Conservation (phyloP, 2,888 invertebrate species). For the Megaustenia siamemsis region DNA sequence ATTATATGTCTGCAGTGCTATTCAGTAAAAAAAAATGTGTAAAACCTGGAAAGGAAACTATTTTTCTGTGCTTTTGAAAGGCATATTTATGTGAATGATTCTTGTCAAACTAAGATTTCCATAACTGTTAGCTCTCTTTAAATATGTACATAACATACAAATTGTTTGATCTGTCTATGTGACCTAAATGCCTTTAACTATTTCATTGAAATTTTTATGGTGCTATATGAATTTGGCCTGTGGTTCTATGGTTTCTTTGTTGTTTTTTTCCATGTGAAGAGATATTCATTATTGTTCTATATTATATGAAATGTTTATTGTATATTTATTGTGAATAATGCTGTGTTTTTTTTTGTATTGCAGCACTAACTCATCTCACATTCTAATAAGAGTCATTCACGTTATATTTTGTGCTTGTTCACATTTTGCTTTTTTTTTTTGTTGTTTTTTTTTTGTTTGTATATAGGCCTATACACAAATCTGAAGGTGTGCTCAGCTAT, state of each 20-base stretch:
- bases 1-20: too few relatives aligned
- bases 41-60: too few relatives aligned
- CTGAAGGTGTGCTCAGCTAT: background rate
- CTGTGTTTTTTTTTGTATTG: background rate
- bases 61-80: too few relatives aligned
- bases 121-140: background rate
- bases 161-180: background rate
- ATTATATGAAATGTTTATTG: background rate
- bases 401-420: background rate
- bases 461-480: background rate
- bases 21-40: too few relatives aligned
- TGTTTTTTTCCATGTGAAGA: background rate
- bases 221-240: slow-evolving; percentile 31
- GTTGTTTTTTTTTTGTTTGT: too few relatives aligned
- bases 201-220: slow-evolving; percentile 37
- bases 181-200: slow-evolving; percentile 14
- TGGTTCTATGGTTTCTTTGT: background rate
- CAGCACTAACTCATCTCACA: slow-evolving; percentile 10
- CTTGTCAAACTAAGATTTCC: too few relatives aligned
- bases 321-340: slow-evolving; percentile 3
- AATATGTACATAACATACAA: background rate
- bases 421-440: background rate
- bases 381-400: background rate
- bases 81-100: background rate
- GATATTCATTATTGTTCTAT: background rate